Base-by-base conservation (phyloP, 2,113 vertebrate genomes). In the Carollia perspicillata region DNA sequence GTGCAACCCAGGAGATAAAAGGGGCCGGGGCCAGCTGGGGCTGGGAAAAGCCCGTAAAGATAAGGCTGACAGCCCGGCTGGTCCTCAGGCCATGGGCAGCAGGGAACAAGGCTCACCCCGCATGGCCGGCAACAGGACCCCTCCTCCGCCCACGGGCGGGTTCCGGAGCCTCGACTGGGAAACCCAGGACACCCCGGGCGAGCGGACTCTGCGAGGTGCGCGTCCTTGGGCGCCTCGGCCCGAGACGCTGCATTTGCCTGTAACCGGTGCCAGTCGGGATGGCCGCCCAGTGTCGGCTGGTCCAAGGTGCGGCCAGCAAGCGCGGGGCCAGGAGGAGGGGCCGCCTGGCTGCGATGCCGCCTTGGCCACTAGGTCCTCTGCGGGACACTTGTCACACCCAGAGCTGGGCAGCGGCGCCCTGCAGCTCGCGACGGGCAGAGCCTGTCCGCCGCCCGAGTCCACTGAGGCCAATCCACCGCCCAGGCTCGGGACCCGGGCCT, bases 21-120 rank as follows among this genome's bases (percentile, higher is more conserved):
- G 98, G 97, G 97, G 97, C 95, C 98, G 22, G 97, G 98, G 96
- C 97, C 97, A 98, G 98, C 42, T 66, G 2, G 98, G 98, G 97
- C 99, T 99, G 99, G 99, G 98, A 98, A 99, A 99, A 98, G 98
- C 98, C 98, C 98, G 99, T 99, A 99, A 99, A 99, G 99, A 99
- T 99, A 99, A 99, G 97, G 87, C 98, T 98, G 98, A 99, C 98
- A 98, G 98, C 96, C 98, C 5, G 11, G 55, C 77, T 22, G 2
- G 83, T 80, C 88, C 80, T 95, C 5, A 2, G 47, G 80, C 94
- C 75, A 85, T n/a, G 20, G 49, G 28, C 77, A 3, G 33, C 49
- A 47, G 58, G 35, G 35, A 89, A 74, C 26, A 49, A 37, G 69
- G 23, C 13, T 86, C 3, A 0, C 3, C 0, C 77, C 10, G n/a